A percentile compares a stretch with the other conserved stretches of the same genome.
Conservation (phyloP, 2,888 invertebrate genomes). For the Drosophila kuntzei region DNA sequence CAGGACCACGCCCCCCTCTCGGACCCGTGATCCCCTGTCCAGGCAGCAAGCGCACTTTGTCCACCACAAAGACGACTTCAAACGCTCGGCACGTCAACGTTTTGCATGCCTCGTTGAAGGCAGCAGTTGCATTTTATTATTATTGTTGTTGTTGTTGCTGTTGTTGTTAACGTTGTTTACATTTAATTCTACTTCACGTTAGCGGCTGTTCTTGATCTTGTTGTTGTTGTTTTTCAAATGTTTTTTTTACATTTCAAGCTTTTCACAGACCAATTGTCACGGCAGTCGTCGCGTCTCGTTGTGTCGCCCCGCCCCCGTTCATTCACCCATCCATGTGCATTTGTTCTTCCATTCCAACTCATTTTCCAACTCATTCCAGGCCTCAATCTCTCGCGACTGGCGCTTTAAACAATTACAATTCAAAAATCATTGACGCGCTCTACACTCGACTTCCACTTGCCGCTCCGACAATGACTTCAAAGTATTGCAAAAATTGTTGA, state of each 20-base stretch:
- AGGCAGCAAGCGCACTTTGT: slow-evolving; percentile 38
- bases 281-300: slow-evolving; percentile 64
- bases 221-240: slow-evolving; percentile 37
- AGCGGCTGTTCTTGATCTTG: slow-evolving; percentile 25
- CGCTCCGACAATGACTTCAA: slow-evolving; percentile 69
- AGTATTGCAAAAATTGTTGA: slow-evolving; percentile 54
- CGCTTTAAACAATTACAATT: slow-evolving; percentile 82
- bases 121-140: slow-evolving; percentile 55
- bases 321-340: background rate
- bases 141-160: slow-evolving; percentile 30
- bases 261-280: slow-evolving; percentile 80
- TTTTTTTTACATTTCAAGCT: slow-evolving; percentile 79
- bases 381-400: slow-evolving; percentile 6
- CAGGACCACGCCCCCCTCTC: too few relatives aligned
- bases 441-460: slow-evolving; percentile 42
- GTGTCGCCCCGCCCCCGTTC: background rate
- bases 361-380: slow-evolving; percentile 31
- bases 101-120: slow-evolving; percentile 81
- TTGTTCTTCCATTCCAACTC: slow-evolving; percentile 22
- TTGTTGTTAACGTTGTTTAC: slow-evolving; percentile 61
- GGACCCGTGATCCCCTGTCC: background rate
- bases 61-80: slow-evolving; percentile 77
- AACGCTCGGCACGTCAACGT: slow-evolving; percentile 79
- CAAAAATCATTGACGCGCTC: slow-evolving; percentile 82
- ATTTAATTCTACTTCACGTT: slow-evolving; percentile 73